phyloP scores from a whole-genome alignment of 2,113 vertebrate species.

The Siniperca chuatsi region DNA sequence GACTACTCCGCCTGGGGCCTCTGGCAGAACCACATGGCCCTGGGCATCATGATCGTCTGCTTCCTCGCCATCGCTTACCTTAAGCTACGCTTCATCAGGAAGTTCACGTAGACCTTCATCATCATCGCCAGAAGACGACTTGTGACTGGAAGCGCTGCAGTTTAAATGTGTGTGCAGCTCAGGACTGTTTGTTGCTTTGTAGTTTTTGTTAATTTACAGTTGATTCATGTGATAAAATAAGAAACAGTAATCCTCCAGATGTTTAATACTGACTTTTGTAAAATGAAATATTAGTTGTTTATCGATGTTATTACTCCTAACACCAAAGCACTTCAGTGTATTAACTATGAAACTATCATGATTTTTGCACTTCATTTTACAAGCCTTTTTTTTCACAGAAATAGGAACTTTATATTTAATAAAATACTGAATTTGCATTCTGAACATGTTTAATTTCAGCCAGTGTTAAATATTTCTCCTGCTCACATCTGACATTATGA shows the following conservation, averaged over 20 bases:
- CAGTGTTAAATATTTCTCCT: background rate
- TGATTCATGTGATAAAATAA: background rate
- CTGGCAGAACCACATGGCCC: constrained; percentile 91
- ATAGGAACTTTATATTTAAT: constrained; percentile 36
- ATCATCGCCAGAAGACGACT: background rate
- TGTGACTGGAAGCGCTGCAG: no score
- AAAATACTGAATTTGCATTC: constrained; percentile 15
- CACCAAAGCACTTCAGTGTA: background rate
- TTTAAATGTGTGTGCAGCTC: background rate
- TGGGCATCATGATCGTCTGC: constrained; percentile 86
- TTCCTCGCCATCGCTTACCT: constrained; percentile 91
- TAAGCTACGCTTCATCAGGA: constrained; percentile 91
- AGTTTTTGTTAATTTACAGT: no score
- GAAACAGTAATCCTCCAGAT: background rate
- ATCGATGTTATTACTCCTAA: constrained; percentile 20
- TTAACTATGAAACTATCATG: background rate
- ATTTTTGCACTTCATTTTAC: constrained; percentile 42
- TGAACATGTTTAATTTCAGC: background rate
- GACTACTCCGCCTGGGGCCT: constrained; percentile 87
- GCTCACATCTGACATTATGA: background rate
- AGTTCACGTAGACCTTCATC: constrained; percentile 85
- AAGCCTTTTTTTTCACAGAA: background rate
- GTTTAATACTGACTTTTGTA: background rate
- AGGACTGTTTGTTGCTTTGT: no score
- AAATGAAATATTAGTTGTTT: background rate